A percentile compares a stretch with the other conserved stretches of the same genome.
These are phyloP conservation scores for Saccostrea echinata DNA, from an alignment of 1,140 invertebrate species.

Conservation along the genomic window DNA sequence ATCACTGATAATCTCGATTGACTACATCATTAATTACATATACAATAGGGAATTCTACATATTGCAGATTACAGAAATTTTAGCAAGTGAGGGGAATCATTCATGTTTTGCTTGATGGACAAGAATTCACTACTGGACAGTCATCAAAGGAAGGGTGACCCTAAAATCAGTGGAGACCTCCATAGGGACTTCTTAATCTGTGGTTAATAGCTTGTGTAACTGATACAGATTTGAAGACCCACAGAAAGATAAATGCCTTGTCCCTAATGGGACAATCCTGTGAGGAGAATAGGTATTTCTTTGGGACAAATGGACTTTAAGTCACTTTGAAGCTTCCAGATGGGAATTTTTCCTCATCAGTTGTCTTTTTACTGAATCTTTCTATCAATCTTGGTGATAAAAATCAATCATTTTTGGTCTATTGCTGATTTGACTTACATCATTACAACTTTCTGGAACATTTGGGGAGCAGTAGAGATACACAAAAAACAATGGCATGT, in stretches of 20 bases:
- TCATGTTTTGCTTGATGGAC: background rate
- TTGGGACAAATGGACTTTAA: background rate
- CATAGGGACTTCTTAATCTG: background rate
- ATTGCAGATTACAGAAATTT: background rate
- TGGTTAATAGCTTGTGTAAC: background rate
- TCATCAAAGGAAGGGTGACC: background rate
- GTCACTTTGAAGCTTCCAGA: background rate
- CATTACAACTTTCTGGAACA: background rate
- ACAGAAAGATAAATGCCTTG: background rate
- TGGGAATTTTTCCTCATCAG: background rate
- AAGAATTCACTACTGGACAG: slow-evolving; percentile 7
- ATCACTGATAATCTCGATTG: background rate
- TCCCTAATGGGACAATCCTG: background rate
- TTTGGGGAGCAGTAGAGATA: background rate
- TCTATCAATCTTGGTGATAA: background rate
- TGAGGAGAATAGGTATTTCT: background rate
- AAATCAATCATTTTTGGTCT: background rate
- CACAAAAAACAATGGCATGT: background rate
- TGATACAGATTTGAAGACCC: background rate
- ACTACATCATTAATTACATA: background rate
- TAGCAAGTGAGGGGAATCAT: background rate
- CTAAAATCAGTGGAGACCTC: background rate
- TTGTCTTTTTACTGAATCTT: background rate
- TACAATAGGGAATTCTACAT: background rate
- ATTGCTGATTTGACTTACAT: background rate